Conservation (phyloP, 2,888 invertebrate species). For the Augiades crinisus region DNA sequence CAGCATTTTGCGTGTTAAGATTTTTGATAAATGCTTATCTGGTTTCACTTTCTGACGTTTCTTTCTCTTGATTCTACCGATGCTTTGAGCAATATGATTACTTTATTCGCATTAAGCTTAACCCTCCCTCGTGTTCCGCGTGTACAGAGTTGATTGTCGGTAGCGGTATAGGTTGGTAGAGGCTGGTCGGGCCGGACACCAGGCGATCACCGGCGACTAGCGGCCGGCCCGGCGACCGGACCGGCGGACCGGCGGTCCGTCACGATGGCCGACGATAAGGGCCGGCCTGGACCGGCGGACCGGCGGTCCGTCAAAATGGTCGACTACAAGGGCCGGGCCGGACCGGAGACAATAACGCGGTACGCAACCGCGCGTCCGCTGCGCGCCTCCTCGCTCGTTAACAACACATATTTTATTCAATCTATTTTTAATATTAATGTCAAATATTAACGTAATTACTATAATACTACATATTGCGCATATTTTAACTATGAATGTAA, state of each 20-base stretch:
- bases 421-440: constrained; percentile 81
- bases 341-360: constrained; percentile 60
- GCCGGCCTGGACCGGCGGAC: constrained; percentile 37
- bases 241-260: constrained; percentile 40
- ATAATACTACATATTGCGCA: constrained; percentile 76
- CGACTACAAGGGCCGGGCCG: constrained; percentile 29
- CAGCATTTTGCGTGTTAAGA: constrained; percentile 48
- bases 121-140: constrained; percentile 40
- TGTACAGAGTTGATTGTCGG: constrained; percentile 41
- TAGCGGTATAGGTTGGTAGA: constrained; percentile 39
- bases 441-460: constrained; percentile 80
- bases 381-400: constrained; percentile 73
- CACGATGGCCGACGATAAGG: constrained; percentile 23
- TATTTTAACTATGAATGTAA: constrained; percentile 80
- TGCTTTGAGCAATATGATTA: constrained; percentile 31
- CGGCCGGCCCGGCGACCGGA: constrained; percentile 34
- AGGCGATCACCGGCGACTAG: constrained; percentile 24
- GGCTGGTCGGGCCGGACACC: constrained; percentile 31
- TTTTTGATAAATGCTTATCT: constrained; percentile 55
- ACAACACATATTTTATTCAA: constrained; percentile 79
- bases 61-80: constrained; percentile 3
- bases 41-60: constrained; percentile 36
- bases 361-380: constrained; percentile 47
- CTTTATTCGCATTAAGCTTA: constrained; percentile 46
- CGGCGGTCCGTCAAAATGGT: constrained; percentile 5